A percentile compares a stretch with the other conserved stretches of the same genome.
Conservation (phyloP, 2,888 invertebrate genomes). For the Sarcophaga caerulescens region DNA sequence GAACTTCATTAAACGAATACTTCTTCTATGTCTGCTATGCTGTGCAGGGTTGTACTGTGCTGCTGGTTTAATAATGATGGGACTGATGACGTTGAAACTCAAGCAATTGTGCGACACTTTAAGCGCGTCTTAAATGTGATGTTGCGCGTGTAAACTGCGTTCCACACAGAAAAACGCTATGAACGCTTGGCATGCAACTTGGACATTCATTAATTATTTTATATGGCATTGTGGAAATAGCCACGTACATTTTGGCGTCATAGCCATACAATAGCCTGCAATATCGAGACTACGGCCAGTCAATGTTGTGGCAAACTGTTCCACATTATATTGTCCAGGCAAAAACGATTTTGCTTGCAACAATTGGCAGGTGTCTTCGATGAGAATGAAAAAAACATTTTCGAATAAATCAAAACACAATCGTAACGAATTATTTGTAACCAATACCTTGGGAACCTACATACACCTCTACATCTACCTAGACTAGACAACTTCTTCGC, state of each 20-base stretch:
- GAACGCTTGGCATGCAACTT: conserved; percentile 72
- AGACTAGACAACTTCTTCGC: no score
- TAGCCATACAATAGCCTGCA: conserved; percentile 20
- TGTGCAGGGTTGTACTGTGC: background rate
- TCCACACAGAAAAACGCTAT: conserved; percentile 68
- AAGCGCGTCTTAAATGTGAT: conserved; percentile 67
- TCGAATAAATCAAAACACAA: background rate
- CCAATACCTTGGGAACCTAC: background rate
- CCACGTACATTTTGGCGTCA: conserved; percentile 79
- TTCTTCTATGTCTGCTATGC: conserved; percentile 6
- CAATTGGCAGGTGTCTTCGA: conserved; percentile 50
- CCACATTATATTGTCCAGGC: conserved; percentile 44
- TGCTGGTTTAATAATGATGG: conserved; percentile 10
- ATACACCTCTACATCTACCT: no score
- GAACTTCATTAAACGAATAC: conserved; percentile 35
- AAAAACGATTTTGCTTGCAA: conserved; percentile 24
- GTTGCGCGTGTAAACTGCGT: conserved; percentile 71
- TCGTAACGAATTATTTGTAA: conserved; percentile 37
- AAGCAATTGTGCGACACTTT: conserved; percentile 66
- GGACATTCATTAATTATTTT: conserved; percentile 81
- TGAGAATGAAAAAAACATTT: conserved; percentile 5
- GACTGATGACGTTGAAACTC: conserved; percentile 25
- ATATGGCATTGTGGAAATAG: conserved; percentile 79
- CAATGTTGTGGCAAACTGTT: background rate
- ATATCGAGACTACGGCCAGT: conserved; percentile 28